Percentiles rank a stretch among this genome's conserved stretches.
Conservation (phyloP, 2,888 invertebrate species). For the Heliconius sara region DNA sequence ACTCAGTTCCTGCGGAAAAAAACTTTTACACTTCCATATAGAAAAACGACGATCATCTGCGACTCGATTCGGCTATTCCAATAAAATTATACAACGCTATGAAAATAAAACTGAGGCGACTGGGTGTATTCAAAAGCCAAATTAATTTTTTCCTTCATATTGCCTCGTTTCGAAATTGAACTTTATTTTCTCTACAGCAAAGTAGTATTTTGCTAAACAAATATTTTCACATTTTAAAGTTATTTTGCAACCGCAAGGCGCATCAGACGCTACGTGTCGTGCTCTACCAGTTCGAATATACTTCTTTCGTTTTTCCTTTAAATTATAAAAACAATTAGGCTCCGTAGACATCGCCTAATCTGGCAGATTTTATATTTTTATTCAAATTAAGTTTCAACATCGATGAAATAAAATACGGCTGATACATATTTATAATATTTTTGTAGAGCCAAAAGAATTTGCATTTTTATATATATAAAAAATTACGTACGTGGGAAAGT, state of each 20-base stretch:
- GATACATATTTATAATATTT: not conserved
- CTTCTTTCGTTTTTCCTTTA: constrained; percentile 64
- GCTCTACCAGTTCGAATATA: constrained; percentile 67
- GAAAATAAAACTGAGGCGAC: constrained; percentile 64
- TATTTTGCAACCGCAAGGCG: constrained; percentile 45
- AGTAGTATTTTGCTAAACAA: constrained; percentile 18
- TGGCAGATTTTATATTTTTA: constrained; percentile 39
- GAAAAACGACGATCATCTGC: constrained; percentile 46
- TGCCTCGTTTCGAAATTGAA: constrained; percentile 47
- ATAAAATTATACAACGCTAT: constrained; percentile 70
- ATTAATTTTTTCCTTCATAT: constrained; percentile 45
- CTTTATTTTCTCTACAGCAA: constrained; percentile 41
- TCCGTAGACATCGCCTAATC: constrained; percentile 53
- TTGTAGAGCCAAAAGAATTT: not conserved
- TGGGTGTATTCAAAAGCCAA: constrained; percentile 47
- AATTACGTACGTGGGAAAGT: too few species aligned
- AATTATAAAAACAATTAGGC: constrained; percentile 78
- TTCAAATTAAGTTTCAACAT: constrained; percentile 39
- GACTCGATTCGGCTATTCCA: constrained; percentile 59
- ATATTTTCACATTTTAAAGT: constrained; percentile 29
- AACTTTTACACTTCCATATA: constrained; percentile 45
- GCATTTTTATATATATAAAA: too few species aligned
- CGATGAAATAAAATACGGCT: constrained; percentile 5
- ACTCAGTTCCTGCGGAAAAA: constrained; percentile 33
- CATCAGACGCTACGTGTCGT: constrained; percentile 58